phyloP scores from a whole-genome alignment of 2,797 vertebrate genomes.

The Acrossocheilus fasciatus region DNA sequence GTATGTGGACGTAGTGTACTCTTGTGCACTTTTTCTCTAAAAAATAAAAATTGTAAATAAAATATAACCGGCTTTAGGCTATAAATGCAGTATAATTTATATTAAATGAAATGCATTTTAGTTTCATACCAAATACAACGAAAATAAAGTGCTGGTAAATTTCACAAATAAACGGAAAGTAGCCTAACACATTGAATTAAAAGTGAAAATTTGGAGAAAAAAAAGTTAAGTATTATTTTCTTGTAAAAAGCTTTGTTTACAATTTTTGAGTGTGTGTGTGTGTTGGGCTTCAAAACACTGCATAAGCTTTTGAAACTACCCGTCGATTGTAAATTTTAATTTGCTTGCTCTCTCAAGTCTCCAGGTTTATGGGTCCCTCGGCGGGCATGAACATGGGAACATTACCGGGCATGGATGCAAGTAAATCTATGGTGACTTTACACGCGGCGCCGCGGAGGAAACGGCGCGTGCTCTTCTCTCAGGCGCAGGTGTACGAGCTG shows the following conservation, averaged over 20 bases:
- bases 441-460: conserved; percentile 87
- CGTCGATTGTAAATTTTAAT: not conserved
- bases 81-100: not conserved
- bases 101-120: not conserved
- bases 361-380: conserved; percentile 91
- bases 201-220: not conserved
- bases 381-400: conserved; percentile 87
- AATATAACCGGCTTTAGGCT: too few species aligned
- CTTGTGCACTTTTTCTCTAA: not conserved
- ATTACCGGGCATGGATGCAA: conserved; percentile 85
- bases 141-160: not conserved
- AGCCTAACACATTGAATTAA: not conserved
- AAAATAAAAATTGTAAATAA: not conserved
- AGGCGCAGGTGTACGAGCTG: conserved; percentile 92
- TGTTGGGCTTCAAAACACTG: not conserved
- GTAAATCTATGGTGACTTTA: conserved; percentile 85
- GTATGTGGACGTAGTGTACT: not conserved
- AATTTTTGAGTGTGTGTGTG: not conserved
- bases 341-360: conserved; percentile 76
- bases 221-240: not conserved
- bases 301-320: not conserved
- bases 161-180: not conserved
- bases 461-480: conserved; percentile 92
- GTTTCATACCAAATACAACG: not conserved
- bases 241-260: not conserved